Evolutionary conservation across 2,113 vertebrate genomes (phyloP), one percentile per base, ranked within the genome.

Genomic region (Caretta caretta): DNA sequence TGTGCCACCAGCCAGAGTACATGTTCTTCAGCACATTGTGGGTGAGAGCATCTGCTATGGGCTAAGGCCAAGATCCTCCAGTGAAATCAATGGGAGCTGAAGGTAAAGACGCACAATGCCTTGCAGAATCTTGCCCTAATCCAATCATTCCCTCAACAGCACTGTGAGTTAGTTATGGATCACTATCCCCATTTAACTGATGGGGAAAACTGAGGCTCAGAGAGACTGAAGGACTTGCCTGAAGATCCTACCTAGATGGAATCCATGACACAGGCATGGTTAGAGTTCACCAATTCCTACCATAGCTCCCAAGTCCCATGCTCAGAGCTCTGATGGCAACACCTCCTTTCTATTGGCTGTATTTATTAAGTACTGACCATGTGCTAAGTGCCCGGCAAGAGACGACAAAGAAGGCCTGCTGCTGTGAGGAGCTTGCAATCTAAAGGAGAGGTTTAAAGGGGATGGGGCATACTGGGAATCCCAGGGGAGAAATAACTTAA

Each of bases 171-270:
- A 95, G 94, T 96, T 97, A 97, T 96, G 96, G 90, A 96, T 96
- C 96, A 97, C 97, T 96, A 96, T 96, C 94, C 95, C 93, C 96
- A 96, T 92, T 97, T 97, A 97, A 96, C 95, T 10, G 83, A 96
- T 87, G 94, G 90, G 96, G 97, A 94, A 97, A 97, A 97, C 96
- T 97, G 97, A 97, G 96, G 96, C 96, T 97, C 94, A 95, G 85
- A n/a, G 93, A 96, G 97, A 97, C 96, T 95, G 96, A 97, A 97
- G 97, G 96, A 96, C 96, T 97, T 97, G 87, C 87, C 87, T 92
- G 2, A 20, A 96, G 96, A 90, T 96, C 93, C 94, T 19, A 0
- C 93, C 94, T 14, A 0, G 91, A 94, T 90, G 95, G 94, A 97
- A 80, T 79, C 96, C 57, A 94, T 86, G 92, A 94, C 88, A 92